A percentile compares a stretch with the other conserved stretches of the same genome.
Evolutionary conservation across 2,888 invertebrate species (phyloP).

Genomic region (Nemoura dubitans): DNA sequence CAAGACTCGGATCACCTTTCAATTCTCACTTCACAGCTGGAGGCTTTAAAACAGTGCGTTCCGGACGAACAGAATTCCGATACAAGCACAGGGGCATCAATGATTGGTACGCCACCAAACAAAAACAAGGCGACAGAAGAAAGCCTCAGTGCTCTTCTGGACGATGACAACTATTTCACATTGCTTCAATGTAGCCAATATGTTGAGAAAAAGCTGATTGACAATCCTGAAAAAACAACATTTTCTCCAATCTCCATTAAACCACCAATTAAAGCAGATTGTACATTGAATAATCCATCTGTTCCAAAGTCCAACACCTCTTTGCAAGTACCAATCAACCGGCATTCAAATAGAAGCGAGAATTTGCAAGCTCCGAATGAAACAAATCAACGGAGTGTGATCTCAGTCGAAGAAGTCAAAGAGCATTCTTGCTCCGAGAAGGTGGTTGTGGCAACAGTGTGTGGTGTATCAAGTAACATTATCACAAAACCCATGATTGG

Average conservation of each 20-base stretch:
- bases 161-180: conserved; percentile 31
- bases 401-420: background rate
- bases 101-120: background rate
- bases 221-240: conserved; percentile 1
- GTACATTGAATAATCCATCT: background rate
- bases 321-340: background rate
- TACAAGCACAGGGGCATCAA: background rate
- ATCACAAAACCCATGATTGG: background rate
- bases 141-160: background rate
- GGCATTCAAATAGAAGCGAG: background rate
- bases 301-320: background rate
- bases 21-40: background rate
- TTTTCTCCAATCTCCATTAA: background rate
- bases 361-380: background rate
- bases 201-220: conserved; percentile 29
- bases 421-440: background rate
- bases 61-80: background rate
- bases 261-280: background rate
- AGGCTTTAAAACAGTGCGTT: background rate
- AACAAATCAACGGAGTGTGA: background rate
- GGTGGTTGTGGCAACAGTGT: background rate
- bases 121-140: background rate
- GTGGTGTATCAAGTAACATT: background rate
- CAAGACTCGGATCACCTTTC: conserved; percentile 7
- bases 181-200: conserved; percentile 35